These are phyloP conservation scores for Upupa epops DNA, from an alignment of 2,113 vertebrate genomes.

Conservation along the genomic window DNA sequence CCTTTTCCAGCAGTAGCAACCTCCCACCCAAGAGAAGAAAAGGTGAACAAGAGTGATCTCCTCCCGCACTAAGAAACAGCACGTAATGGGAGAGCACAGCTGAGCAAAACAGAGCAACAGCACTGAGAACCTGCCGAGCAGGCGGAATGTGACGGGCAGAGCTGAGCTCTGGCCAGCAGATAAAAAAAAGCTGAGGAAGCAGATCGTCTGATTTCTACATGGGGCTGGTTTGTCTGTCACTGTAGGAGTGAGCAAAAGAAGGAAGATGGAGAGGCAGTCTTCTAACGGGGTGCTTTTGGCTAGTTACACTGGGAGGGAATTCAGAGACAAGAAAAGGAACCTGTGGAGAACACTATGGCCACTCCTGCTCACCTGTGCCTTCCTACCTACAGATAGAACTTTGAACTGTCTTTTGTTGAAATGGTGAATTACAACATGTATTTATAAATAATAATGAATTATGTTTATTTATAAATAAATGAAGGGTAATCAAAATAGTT, in stretches of 20 bases:
- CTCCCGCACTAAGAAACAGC: neutral
- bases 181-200: constrained; percentile 12
- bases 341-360: neutral
- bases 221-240: neutral
- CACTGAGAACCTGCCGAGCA: constrained; percentile 23
- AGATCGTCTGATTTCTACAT: neutral
- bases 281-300: rapidly evolving
- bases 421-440: neutral
- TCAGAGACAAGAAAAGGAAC: neutral
- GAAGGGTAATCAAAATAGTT: neutral
- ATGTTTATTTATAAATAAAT: neutral
- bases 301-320: neutral
- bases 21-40: neutral
- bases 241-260: neutral
- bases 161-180: neutral
- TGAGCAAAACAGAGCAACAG: neutral
- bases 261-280: neutral
- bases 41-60: neutral
- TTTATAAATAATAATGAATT: neutral
- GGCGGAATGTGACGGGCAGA: constrained; percentile 18
- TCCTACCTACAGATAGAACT: neutral
- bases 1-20: neutral
- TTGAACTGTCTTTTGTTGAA: neutral
- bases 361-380: neutral
- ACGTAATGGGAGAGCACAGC: neutral